Evolutionary conservation across 2,797 vertebrate species (phyloP).

Genomic region (Lacerta bilineata): DNA sequence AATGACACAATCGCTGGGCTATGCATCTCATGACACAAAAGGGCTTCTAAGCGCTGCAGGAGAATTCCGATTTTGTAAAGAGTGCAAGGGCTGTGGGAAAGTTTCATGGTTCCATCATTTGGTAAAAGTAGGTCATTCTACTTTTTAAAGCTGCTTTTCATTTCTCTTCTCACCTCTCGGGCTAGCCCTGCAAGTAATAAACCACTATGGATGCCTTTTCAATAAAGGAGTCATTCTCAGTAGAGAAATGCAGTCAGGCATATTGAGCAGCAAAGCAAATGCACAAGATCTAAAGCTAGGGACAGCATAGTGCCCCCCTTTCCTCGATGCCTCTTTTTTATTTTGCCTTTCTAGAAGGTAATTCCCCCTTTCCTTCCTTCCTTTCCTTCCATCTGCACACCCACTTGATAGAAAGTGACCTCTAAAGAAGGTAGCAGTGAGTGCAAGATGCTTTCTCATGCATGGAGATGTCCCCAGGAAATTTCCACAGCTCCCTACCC

Average conservation of each 20-base stretch:
- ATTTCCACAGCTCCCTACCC: slow-evolving; percentile 23
- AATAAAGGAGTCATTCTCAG: background rate
- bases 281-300: background rate
- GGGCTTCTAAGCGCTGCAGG: slow-evolving; percentile 73
- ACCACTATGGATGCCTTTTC: background rate
- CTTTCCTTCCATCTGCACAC: background rate
- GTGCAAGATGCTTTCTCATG: background rate
- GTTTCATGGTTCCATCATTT: slow-evolving; percentile 65
- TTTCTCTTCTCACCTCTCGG: slow-evolving; percentile 53
- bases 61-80: slow-evolving; percentile 72
- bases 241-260: background rate
- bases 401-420: background rate
- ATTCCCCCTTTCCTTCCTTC: background rate
- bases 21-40: slow-evolving; percentile 74
- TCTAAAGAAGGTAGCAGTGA: background rate
- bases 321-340: background rate
- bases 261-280: slow-evolving; percentile 56
- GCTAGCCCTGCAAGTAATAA: background rate
- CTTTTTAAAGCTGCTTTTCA: slow-evolving; percentile 59
- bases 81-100: slow-evolving; percentile 61
- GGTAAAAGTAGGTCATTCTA: slow-evolving; percentile 68
- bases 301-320: background rate
- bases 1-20: slow-evolving; percentile 76
- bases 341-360: background rate
- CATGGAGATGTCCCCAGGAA: background rate